Conservation (phyloP, 2,797 vertebrate species). For the Amphiprion clarkii region DNA sequence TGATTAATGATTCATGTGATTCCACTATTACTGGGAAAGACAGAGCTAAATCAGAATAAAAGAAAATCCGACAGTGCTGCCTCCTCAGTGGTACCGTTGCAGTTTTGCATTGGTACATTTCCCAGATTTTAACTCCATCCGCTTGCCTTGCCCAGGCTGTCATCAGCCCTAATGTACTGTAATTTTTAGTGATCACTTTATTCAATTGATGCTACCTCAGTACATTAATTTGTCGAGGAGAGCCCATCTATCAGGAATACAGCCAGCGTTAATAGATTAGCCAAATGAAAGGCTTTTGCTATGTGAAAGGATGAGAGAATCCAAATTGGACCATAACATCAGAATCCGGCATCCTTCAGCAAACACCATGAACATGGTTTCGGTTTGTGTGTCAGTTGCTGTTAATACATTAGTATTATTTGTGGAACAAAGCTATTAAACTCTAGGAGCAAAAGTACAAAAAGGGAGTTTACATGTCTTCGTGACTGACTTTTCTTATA, state of each 20-base stretch:
- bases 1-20: slow-evolving; percentile 63
- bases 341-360: neutral
- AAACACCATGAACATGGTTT: neutral
- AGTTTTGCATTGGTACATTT: slow-evolving; percentile 28
- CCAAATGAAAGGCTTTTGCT: slow-evolving; percentile 28
- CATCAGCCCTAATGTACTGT: slow-evolving; percentile 45
- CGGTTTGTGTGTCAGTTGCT: neutral
- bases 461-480: neutral
- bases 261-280: neutral
- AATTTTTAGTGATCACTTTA: slow-evolving; percentile 45
- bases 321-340: neutral
- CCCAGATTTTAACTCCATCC: slow-evolving; percentile 44
- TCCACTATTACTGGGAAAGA: slow-evolving; percentile 37
- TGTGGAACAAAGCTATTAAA: neutral
- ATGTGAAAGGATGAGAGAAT: neutral
- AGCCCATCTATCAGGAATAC: slow-evolving; percentile 34
- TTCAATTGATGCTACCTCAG: slow-evolving; percentile 37
- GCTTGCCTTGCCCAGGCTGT: slow-evolving; percentile 14
- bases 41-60: slow-evolving; percentile 30
- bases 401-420: neutral
- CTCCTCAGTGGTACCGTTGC: slow-evolving; percentile 22
- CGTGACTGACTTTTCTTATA: neutral
- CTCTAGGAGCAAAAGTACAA: neutral
- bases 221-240: slow-evolving; percentile 41
- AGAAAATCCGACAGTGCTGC: slow-evolving; percentile 8